Evolutionary conservation across 2,797 vertebrate genomes (phyloP), one percentile per base, ranked within the genome.

Genomic region (Amblyraja radiata): DNA sequence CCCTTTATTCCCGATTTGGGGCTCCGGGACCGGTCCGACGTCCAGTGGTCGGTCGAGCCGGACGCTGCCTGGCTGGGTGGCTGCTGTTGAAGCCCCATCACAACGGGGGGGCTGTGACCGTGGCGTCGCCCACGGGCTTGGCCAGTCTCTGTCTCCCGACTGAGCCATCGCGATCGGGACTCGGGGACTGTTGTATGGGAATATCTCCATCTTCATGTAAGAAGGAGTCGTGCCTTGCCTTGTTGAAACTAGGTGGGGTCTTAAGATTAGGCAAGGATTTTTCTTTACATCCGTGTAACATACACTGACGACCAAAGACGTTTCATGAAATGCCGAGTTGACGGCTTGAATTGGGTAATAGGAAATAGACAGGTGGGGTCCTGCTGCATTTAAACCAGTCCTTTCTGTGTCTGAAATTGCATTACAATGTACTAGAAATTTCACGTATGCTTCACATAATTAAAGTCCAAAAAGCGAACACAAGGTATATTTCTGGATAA

Each of bases 1-100:
- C 96, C 96, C 97, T 74, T 95, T 95, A 96, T 96, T 95, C 93
- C 46, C 46, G 46, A 54, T 54, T 54, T 54, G 46, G 46, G 46
- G 46, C 46, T 5, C 46, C 3, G 46, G 5, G 46, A 54, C 46
- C 46, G 46, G 46, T 54, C 46, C 5, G 46, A 54, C 46, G 46
- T 5, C 46, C 46, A 54, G 46, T 0, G 46, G 46, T 54, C 5
- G 46, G 46, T 54, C 46, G 46, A 54, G 46, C 46, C 46, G 46
- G 5, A 54, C 46, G 46, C 46, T 46, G 46, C 46, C 46, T 46
- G 46, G 46, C 46, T 46, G 39, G 39, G 39, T 39, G 6, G 46
- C 46, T 5, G 46, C 46, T 54, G 46, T 54, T 54, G 23, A 68
- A 68, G 65, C 65, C 13, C 46, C 46, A 54, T 54, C 46, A 68